A percentile compares a stretch with the other conserved stretches of the same genome.
Conservation (phyloP, 2,888 invertebrate genomes). For the Ryuthela nishihirai region DNA sequence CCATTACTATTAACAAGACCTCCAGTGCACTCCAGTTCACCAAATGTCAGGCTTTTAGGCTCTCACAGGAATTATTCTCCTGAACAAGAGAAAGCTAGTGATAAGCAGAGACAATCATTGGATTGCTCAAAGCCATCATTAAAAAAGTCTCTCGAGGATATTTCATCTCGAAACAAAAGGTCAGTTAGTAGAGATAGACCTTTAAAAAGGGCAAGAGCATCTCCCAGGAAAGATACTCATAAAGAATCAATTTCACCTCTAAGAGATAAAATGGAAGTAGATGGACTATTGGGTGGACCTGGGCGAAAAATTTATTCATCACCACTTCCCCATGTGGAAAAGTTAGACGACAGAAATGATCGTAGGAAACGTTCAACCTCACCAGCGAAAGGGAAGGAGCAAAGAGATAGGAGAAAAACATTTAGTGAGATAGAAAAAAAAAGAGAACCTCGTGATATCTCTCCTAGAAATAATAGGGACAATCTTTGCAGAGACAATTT, state of each 20-base stretch:
- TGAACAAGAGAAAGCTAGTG: slow-evolving; percentile 5
- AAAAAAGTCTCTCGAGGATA: slow-evolving; percentile 10
- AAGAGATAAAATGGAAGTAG: slow-evolving; percentile 16
- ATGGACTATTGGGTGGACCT: background rate
- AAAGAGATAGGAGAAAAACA: slow-evolving; percentile 11
- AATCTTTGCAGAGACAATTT: slow-evolving; percentile 13
- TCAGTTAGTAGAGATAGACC: slow-evolving; percentile 15
- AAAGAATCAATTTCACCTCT: slow-evolving; percentile 19
- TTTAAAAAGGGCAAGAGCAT: slow-evolving; percentile 7
- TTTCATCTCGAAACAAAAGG: slow-evolving; percentile 7
- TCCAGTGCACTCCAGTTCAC: background rate
- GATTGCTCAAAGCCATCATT: slow-evolving; percentile 12
- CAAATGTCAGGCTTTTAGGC: slow-evolving; percentile 7
- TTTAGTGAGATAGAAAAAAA: slow-evolving; percentile 18
- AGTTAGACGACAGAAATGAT: slow-evolving; percentile 20
- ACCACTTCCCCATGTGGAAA: background rate
- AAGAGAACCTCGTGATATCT: slow-evolving; percentile 12
- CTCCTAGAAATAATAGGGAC: slow-evolving; percentile 16
- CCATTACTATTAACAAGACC: slow-evolving; percentile 7
- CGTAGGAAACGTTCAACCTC: slow-evolving; percentile 11
- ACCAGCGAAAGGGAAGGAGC: background rate
- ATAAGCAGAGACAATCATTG: slow-evolving; percentile 1
- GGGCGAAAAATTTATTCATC: slow-evolving; percentile 18
- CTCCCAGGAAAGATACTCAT: slow-evolving; percentile 21
- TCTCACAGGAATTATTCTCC: slow-evolving; percentile 1